phyloP scores from a whole-genome alignment of 2,797 vertebrate species.

The Salarias fasciatus region DNA sequence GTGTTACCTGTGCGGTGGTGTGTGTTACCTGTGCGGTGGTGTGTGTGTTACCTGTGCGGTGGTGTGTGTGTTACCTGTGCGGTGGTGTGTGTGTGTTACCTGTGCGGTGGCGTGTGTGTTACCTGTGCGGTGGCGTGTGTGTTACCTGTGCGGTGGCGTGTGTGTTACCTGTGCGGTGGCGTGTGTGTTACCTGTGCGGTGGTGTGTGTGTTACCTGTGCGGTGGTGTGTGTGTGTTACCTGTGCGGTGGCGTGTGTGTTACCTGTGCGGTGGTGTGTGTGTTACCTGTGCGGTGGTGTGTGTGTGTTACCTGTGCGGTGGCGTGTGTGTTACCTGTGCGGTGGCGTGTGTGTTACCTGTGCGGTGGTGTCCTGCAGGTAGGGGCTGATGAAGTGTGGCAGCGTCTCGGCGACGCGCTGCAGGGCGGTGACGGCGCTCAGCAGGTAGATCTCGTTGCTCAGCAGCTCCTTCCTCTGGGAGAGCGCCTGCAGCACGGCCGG shows the following conservation, averaged over 20 bases:
- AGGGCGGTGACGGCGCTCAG: slow-evolving; percentile 91
- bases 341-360: too few relatives aligned
- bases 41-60: slow-evolving; percentile 46
- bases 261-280: slow-evolving; percentile 61
- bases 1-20: too few relatives aligned
- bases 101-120: slow-evolving; percentile 47
- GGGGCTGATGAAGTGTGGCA: slow-evolving; percentile 94
- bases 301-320: too few relatives aligned
- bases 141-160: too few relatives aligned
- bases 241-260: too few relatives aligned
- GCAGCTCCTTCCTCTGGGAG: slow-evolving; percentile 82
- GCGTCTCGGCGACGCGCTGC: slow-evolving; percentile 88
- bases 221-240: too few relatives aligned
- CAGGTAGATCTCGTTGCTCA: slow-evolving; percentile 89
- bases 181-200: slow-evolving; percentile 46
- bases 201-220: too few relatives aligned
- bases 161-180: slow-evolving; percentile 60
- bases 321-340: too few relatives aligned
- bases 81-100: too few relatives aligned
- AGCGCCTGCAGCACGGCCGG: slow-evolving; percentile 85
- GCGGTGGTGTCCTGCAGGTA: slow-evolving; percentile 84
- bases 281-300: too few relatives aligned
- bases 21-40: slow-evolving; percentile 60
- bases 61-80: too few relatives aligned
- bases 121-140: too few relatives aligned